Base-by-base conservation (phyloP, 2,113 vertebrate genomes). In the Asarcornis scutulata region DNA sequence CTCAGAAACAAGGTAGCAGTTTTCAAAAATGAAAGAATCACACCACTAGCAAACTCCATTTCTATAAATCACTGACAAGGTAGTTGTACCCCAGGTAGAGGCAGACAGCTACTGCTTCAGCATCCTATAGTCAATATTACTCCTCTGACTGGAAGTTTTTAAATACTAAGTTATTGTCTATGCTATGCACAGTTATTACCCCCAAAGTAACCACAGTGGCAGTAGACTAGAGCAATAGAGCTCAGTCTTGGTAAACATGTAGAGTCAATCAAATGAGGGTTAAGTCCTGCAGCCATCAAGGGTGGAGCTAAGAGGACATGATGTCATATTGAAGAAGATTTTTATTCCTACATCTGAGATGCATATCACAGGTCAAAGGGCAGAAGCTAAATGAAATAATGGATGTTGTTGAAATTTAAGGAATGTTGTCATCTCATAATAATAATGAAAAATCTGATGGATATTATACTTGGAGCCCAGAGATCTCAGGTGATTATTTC, bases 141-240 rank as follows among this genome's bases (percentile, higher is more conserved):
- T 38, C 59, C 52, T 48, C 20, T 48, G 17, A 66, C 11, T 23
- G 5, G 22, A 81, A 76, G 25, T 34, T 76, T 62, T 71, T 59
- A 34, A 53, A 46, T 11, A 34, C 3, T 0, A 0, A 32, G 31
- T 38, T 13, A 8, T 60, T 42, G 12, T 17, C 40, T 13, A 13
- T 31, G 26, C 7, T 16, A 36, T 7, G 2, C 26, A 15, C 7
- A 48, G n/a, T 66, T 60, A 44, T 26, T n/a, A 26, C 1, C 1
- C 9, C 23, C 15, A 46, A 26, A 59, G 62, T 40, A 80, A 38
- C 34, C 15, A 48, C 9, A 10, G 7, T 15, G 22, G 40, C 6
- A 68, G 9, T 8, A 56, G 38, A 36, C 9, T 42, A 17, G 26
- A 77, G 52, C 38, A 66, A 25, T 13, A n/a, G 22, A 72, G 26